phyloP scores from a whole-genome alignment of 2,797 vertebrate species.

The Nannoperca australis region DNA sequence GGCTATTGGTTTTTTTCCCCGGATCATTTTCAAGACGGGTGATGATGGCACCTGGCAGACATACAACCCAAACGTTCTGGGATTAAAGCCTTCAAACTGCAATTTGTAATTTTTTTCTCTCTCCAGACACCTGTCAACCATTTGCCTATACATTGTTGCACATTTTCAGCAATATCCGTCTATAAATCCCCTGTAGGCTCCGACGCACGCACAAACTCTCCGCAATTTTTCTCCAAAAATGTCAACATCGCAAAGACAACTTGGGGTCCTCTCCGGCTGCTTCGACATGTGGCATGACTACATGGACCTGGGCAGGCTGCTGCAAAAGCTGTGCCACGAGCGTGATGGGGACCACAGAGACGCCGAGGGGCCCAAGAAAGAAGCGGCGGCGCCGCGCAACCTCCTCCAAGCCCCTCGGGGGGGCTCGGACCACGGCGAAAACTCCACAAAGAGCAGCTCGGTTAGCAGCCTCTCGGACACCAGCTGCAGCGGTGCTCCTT shows the following conservation, averaged over 20 bases:
- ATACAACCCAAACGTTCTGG: background rate
- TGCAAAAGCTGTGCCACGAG: constrained; percentile 56
- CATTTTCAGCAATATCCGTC: background rate
- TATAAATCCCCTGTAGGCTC: constrained; percentile 50
- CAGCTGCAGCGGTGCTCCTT: constrained; percentile 8
- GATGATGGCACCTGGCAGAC: background rate
- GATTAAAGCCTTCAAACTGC: background rate
- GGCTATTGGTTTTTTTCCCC: background rate
- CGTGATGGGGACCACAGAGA: background rate
- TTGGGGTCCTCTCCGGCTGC: background rate
- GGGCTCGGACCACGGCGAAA: background rate
- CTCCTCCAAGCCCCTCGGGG: background rate
- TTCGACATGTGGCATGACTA: constrained; percentile 91
- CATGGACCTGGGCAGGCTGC: constrained; percentile 78
- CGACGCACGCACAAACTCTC: background rate
- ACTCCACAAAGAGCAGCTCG: background rate
- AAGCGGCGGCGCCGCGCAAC: background rate
- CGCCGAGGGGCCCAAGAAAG: background rate
- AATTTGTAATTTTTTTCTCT: fast-evolving
- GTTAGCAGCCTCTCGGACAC: constrained; percentile 52
- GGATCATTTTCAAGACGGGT: background rate
- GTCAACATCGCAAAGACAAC: constrained; percentile 11
- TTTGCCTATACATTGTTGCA: constrained; percentile 40
- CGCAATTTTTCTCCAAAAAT: background rate
- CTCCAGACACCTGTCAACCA: constrained; percentile 17